A percentile compares a stretch with the other conserved stretches of the same genome.
phyloP scores from a whole-genome alignment of 2,113 vertebrate species.

The Bos javanicus region DNA sequence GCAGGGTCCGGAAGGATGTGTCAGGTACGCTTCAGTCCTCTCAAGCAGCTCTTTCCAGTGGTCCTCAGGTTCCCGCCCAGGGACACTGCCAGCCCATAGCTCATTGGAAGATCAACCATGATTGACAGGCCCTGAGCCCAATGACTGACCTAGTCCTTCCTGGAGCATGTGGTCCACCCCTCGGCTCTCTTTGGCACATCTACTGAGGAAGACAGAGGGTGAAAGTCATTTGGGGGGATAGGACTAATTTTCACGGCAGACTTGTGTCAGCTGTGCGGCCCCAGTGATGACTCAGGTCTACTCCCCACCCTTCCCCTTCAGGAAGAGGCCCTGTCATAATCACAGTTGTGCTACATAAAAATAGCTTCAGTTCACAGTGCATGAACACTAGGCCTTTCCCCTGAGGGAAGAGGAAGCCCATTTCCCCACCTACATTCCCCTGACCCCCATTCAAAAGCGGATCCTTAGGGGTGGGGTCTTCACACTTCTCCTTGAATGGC shows the following conservation, averaged over 20 bases:
- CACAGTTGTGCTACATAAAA: slow-evolving; percentile 1
- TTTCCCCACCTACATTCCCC: background rate
- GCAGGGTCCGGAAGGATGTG: fast-evolving
- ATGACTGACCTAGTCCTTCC: background rate
- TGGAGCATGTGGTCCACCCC: background rate
- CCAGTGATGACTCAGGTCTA: slow-evolving; percentile 34
- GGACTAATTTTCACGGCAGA: background rate
- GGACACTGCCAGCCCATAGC: background rate
- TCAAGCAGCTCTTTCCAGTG: background rate
- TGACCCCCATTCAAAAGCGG: background rate
- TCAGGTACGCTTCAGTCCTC: background rate
- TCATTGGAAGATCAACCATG: background rate
- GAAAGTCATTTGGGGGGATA: fast-evolving
- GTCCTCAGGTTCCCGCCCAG: background rate
- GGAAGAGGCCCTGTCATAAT: slow-evolving; percentile 43
- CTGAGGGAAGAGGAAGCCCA: background rate
- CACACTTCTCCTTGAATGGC: background rate
- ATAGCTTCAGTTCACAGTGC: slow-evolving; percentile 25
- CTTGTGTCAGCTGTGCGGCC: background rate
- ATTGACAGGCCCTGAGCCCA: background rate
- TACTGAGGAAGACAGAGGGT: background rate
- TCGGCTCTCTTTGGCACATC: background rate
- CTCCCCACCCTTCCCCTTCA: slow-evolving; percentile 34
- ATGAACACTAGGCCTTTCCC: background rate
- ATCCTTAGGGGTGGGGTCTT: background rate